phyloP scores from a whole-genome alignment of 2,888 invertebrate genomes.

The Gryllus longicercus region DNA sequence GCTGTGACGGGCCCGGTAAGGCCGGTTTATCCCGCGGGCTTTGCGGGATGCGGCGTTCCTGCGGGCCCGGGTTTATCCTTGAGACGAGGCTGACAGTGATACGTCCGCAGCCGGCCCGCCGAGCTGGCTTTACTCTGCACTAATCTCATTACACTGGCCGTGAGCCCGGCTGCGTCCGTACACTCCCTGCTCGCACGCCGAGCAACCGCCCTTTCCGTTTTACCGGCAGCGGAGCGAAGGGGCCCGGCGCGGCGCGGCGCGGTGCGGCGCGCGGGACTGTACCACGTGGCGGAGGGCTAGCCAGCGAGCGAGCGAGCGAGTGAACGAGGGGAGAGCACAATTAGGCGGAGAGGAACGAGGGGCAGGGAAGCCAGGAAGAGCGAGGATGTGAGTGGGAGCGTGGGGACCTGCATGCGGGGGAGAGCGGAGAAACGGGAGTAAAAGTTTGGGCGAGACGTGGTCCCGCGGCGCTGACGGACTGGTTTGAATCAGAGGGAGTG shows the following conservation, averaged over 20 bases:
- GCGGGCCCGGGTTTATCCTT: constrained; percentile 21
- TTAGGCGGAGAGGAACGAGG: no score
- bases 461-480: no score
- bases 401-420: no score
- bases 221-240: background rate
- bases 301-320: background rate
- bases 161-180: constrained; percentile 19
- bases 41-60: constrained; percentile 10
- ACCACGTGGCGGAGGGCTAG: background rate
- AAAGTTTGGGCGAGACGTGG: no score
- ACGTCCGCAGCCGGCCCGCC: constrained; percentile 23
- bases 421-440: no score
- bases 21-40: constrained; percentile 17
- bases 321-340: no score
- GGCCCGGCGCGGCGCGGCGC: background rate
- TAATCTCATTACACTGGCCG: constrained; percentile 30
- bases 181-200: constrained; percentile 1
- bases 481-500: no score
- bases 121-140: constrained; percentile 30
- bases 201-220: constrained; percentile 4
- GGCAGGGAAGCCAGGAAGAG: no score
- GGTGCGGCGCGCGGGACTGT: background rate
- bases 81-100: constrained; percentile 26
- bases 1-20: constrained; percentile 1
- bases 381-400: no score